These are phyloP conservation scores for Gerris lacustris DNA, from an alignment of 2,888 invertebrate species.

Conservation along the genomic window DNA sequence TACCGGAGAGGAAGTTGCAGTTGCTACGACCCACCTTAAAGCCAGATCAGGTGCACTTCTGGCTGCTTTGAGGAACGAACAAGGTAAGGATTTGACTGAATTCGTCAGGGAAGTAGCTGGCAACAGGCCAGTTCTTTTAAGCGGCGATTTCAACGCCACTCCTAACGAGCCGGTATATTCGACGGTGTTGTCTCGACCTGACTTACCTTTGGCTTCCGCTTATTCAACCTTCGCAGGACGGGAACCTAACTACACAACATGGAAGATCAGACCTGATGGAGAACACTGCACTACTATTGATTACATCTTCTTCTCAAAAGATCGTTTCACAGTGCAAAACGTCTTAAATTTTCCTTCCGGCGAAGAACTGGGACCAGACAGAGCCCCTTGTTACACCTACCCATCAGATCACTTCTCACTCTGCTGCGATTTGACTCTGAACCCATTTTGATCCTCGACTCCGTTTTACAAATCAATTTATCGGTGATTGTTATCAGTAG, in stretches of 20 bases:
- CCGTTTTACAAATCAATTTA: background rate
- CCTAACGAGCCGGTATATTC: conserved; percentile 56
- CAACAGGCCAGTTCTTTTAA: conserved; percentile 48
- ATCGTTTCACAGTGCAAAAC: conserved; percentile 44
- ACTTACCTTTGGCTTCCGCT: conserved; percentile 31
- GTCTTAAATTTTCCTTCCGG: conserved; percentile 49
- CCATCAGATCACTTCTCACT: conserved; percentile 68
- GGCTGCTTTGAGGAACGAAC: conserved; percentile 55
- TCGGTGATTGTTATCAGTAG: too few relatives aligned
- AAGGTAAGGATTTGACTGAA: conserved; percentile 49
- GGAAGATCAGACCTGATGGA: conserved; percentile 59
- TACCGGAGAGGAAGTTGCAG: conserved; percentile 48
- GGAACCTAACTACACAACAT: conserved; percentile 62
- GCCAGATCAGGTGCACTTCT: conserved; percentile 55
- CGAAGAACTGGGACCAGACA: conserved; percentile 51
- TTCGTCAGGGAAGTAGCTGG: conserved; percentile 42
- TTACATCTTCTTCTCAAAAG: conserved; percentile 54
- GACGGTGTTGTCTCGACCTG: conserved; percentile 42
- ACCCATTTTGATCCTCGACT: background rate
- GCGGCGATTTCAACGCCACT: conserved; percentile 67
- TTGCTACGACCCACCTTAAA: conserved; percentile 62
- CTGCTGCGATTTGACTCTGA: conserved; percentile 46
- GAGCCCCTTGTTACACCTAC: conserved; percentile 55
- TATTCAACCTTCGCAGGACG: conserved; percentile 27
- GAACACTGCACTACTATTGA: conserved; percentile 63